Percentiles rank a stretch among this genome's conserved stretches.
phyloP scores from a whole-genome alignment of 2,888 invertebrate genomes.

The Iselma pallidipennis region DNA sequence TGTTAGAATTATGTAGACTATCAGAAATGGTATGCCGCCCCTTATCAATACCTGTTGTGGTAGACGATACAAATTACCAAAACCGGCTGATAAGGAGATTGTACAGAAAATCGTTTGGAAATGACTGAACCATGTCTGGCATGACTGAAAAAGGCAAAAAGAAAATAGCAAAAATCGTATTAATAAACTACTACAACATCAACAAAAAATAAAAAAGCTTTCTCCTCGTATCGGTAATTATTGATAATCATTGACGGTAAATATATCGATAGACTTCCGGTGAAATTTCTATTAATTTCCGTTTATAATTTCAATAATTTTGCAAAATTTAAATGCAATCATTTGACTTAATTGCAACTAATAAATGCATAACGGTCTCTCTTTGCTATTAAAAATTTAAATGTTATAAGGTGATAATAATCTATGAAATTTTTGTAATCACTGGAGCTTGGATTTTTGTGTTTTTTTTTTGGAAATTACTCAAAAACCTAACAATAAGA shows the following conservation, averaged over 20 bases:
- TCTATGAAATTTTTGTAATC: too few species aligned
- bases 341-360: not conserved
- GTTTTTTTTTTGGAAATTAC: too few species aligned
- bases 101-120: constrained; percentile 59
- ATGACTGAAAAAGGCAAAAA: constrained; percentile 55
- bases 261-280: constrained; percentile 14
- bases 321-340: not conserved
- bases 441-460: too few species aligned
- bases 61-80: constrained; percentile 63
- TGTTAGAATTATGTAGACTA: constrained; percentile 59
- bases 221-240: constrained; percentile 12
- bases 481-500: not conserved
- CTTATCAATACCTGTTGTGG: constrained; percentile 62
- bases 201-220: too few species aligned
- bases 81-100: constrained; percentile 60
- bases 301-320: not conserved
- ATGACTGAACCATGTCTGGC: constrained; percentile 52
- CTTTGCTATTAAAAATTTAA: constrained; percentile 3
- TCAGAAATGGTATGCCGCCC: constrained; percentile 63
- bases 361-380: constrained; percentile 6
- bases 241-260: not conserved
- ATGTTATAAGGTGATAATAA: not conserved
- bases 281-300: constrained; percentile 20
- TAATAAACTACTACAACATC: too few species aligned
- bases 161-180: too few species aligned